Evolutionary conservation across 2,113 vertebrate genomes (phyloP).

Genomic region (Nesogale talazaci): DNA sequence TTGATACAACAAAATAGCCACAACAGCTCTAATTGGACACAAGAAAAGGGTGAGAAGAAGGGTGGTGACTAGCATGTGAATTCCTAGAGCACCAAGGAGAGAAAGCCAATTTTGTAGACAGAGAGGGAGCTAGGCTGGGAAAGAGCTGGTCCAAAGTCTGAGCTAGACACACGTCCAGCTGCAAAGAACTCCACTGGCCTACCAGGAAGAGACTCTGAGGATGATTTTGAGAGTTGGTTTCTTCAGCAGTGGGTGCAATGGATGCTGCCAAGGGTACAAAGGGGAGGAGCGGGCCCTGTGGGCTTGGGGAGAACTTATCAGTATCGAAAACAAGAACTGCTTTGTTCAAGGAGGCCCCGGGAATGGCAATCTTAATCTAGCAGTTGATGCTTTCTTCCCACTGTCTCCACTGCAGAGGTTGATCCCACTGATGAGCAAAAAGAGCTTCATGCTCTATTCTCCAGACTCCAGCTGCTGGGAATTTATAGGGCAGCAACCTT

Average conservation of each 20-base stretch:
- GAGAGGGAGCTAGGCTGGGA: neutral
- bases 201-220: neutral
- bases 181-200: too few relatives aligned
- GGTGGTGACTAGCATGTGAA: neutral
- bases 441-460: neutral
- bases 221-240: neutral
- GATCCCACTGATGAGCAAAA: neutral
- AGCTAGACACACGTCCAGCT: neutral
- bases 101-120: neutral
- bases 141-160: neutral
- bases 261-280: neutral
- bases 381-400: neutral
- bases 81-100: neutral
- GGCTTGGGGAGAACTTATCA: neutral
- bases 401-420: neutral
- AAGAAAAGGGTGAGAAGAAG: neutral
- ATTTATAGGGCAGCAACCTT: conserved; percentile 36
- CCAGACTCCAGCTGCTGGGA: neutral
- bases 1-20: neutral
- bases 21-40: neutral
- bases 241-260: neutral
- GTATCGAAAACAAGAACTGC: neutral
- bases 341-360: neutral
- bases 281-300: too few relatives aligned
- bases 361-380: neutral